These are phyloP conservation scores for Emmelina monodactyla DNA, from an alignment of 2,888 invertebrate species.

Conservation along the genomic window DNA sequence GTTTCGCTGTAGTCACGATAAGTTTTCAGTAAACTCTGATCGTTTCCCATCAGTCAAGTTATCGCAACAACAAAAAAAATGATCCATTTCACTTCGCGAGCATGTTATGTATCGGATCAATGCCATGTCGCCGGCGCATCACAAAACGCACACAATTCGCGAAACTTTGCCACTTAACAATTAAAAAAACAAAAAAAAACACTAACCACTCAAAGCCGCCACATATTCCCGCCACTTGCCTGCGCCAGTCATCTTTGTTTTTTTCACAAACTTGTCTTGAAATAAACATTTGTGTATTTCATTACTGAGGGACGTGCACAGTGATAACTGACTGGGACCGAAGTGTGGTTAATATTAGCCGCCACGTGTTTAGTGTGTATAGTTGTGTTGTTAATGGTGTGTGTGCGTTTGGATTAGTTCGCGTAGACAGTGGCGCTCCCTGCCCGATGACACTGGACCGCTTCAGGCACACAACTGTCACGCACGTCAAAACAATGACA, in stretches of 20 bases:
- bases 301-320: constrained; percentile 32
- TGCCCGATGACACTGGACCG: neutral
- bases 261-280: constrained; percentile 29
- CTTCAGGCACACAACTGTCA: no score
- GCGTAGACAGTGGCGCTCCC: neutral
- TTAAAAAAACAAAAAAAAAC: no score
- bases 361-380: constrained; percentile 53
- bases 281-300: constrained; percentile 47
- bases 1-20: no score
- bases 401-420: constrained; percentile 17
- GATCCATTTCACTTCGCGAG: no score
- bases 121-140: no score
- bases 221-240: constrained; percentile 59
- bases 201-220: constrained; percentile 58
- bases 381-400: constrained; percentile 34
- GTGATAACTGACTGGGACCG: constrained; percentile 18
- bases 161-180: neutral
- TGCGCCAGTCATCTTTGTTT: constrained; percentile 43
- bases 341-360: constrained; percentile 36
- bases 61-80: no score
- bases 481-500: no score
- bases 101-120: no score
- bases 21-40: no score
- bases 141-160: neutral
- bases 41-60: no score